Percentiles rank a stretch among this genome's conserved stretches.
These are phyloP conservation scores for Xenus cinereus DNA, from an alignment of 2,113 vertebrate genomes.

Conservation along the genomic window DNA sequence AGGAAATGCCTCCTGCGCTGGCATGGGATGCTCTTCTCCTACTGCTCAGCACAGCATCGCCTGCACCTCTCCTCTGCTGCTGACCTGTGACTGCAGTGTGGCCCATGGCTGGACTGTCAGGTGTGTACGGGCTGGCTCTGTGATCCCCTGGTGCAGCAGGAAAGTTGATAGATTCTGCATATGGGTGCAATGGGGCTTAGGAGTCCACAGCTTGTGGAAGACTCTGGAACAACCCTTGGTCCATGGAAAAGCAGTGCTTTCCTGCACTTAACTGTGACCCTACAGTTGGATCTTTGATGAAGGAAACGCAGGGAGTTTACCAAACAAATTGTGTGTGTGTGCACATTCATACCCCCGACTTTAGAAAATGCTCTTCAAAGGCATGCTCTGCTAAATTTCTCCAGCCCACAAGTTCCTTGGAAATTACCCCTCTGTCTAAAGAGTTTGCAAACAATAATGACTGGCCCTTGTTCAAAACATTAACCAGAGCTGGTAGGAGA, in stretches of 20 bases:
- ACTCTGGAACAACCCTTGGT: neutral
- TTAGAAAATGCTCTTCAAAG: constrained; percentile 16
- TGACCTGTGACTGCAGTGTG: neutral
- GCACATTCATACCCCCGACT: neutral
- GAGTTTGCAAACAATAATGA: neutral
- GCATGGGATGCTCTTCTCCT: neutral
- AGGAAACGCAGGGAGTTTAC: neutral
- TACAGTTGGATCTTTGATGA: neutral
- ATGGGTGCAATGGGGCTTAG: neutral
- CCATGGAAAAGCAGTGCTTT: neutral
- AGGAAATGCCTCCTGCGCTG: neutral
- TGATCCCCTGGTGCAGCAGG: neutral
- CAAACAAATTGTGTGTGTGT: neutral
- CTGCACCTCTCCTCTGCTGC: neutral
- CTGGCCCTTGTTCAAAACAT: constrained; percentile 23
- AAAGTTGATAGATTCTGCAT: neutral
- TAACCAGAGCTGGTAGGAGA: constrained; percentile 8
- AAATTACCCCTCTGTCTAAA: neutral
- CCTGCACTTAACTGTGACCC: neutral
- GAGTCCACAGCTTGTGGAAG: rapidly evolving
- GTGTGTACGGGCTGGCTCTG: neutral
- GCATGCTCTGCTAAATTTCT: neutral
- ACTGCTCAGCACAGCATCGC: neutral
- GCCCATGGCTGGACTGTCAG: neutral
- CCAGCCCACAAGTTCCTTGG: neutral